Percentiles rank a stretch among this genome's conserved stretches.
phyloP scores from a whole-genome alignment of 2,797 vertebrate species.

The Stomatorhinus walkeri region DNA sequence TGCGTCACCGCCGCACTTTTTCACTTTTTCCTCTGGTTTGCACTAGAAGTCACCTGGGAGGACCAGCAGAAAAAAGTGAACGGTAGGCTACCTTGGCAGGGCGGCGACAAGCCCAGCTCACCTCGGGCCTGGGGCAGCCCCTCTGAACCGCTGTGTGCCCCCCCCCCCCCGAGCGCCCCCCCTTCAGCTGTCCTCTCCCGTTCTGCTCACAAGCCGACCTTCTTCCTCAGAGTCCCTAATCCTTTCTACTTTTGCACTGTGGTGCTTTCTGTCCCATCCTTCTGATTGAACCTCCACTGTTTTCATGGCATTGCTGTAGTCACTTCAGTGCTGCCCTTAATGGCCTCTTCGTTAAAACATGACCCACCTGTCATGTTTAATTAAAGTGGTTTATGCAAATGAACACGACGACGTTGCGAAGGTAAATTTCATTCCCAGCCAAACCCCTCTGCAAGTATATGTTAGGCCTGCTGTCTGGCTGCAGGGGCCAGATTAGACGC shows the following conservation, averaged over 20 bases:
- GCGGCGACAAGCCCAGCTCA: not conserved
- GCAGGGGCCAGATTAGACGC: not conserved
- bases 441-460: not conserved
- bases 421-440: not conserved
- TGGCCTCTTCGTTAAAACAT: not conserved
- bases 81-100: constrained; percentile 62
- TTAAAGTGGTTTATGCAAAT: constrained; percentile 5
- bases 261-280: not conserved
- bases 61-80: constrained; percentile 85
- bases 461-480: not conserved
- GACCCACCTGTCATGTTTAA: not conserved
- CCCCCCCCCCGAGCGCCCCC: not conserved
- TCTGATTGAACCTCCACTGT: not conserved
- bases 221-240: not conserved
- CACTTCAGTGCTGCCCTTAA: not conserved
- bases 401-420: not conserved
- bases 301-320: not conserved
- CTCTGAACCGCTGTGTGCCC: not conserved
- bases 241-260: not conserved
- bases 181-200: not conserved
- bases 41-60: constrained; percentile 92
- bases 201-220: not conserved
- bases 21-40: constrained; percentile 58
- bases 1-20: not conserved
- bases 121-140: not conserved